Conservation (phyloP, 2,888 invertebrate species). For the Stegana nigrithorax region DNA sequence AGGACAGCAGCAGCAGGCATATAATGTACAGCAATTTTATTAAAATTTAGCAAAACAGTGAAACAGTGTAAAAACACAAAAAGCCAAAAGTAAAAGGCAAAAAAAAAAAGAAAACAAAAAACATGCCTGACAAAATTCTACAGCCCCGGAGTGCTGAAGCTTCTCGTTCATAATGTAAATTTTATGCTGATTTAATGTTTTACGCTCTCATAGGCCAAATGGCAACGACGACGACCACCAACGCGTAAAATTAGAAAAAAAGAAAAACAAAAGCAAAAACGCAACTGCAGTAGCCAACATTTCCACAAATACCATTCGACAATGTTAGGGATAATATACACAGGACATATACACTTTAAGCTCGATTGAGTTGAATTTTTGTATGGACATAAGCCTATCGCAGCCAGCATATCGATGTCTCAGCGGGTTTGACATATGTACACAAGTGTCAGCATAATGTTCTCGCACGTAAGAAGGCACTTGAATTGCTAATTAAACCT, state of each 20-base stretch:
- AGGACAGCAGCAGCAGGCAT: constrained; percentile 1
- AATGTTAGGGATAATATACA: neutral
- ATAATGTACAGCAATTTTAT: constrained; percentile 10
- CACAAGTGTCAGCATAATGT: neutral
- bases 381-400: neutral
- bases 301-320: neutral
- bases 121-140: constrained; percentile 7
- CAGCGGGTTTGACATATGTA: too few relatives aligned
- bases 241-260: constrained; percentile 12
- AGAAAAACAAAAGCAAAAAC: neutral
- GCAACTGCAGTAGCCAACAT: neutral
- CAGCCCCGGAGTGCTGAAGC: constrained; percentile 17
- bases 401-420: neutral
- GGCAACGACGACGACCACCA: neutral
- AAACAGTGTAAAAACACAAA: too few relatives aligned
- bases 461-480: neutral
- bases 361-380: neutral
- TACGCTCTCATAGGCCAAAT: constrained; percentile 20
- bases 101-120: neutral
- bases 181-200: constrained; percentile 62
- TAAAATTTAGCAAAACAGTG: neutral
- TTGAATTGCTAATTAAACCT: neutral
- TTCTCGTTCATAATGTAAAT: constrained; percentile 58
- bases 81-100: neutral
- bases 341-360: too few relatives aligned